Base-by-base conservation (phyloP, 2,797 vertebrate genomes). In the Tenualosa thibaudeaui region DNA sequence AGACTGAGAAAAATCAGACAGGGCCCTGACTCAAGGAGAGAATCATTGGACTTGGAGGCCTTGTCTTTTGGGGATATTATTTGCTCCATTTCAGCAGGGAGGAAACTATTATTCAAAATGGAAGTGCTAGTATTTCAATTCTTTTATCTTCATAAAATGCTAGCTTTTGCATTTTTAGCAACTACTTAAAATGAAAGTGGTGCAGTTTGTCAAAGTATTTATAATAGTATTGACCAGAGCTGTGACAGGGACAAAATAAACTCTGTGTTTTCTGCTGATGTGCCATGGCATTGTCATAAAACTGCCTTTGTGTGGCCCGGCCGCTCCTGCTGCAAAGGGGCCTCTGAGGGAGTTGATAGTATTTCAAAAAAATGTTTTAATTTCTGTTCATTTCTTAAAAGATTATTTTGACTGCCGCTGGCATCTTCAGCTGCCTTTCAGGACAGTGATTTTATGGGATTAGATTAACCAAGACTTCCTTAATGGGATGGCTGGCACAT, bases 401-500 rank as follows among this genome's bases (percentile, higher is more conserved):
- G 65, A 87, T 85, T 84, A 81, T 85, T 50, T 53, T 26, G 15
- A 62, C 53, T 62, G 53, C 85, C n/a, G 46, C 40, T 81, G 65
- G 26, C 71, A 43, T 49, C 62, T 51, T 43, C 40, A 84, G 84
- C 40, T 82, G 78, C 83, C 82, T 85, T 85, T 86, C 83, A 81
- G 82, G 62, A 88, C 56, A 84, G 54, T 86, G 50, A 84, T 62
- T 62, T 89, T 85, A 84, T 82, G 51, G 22, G 62, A 86, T 88
- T 85, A 84, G 68, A 88, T 87, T 84, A 84, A 85, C 46, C 26
- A 82, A 43, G 85, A 81, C 81, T 71, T 83, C 81, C 81, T 82
- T 88, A 88, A 90, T 88, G 89, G 89, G 53, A 40, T 81, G 22
- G 24, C 84, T 89, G 86, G 87, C 82, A 82, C 85, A 81, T 24